Evolutionary conservation across 2,113 vertebrate species (phyloP), one percentile per base, ranked within the genome.

Genomic region (Balaenoptera acutorostrata): DNA sequence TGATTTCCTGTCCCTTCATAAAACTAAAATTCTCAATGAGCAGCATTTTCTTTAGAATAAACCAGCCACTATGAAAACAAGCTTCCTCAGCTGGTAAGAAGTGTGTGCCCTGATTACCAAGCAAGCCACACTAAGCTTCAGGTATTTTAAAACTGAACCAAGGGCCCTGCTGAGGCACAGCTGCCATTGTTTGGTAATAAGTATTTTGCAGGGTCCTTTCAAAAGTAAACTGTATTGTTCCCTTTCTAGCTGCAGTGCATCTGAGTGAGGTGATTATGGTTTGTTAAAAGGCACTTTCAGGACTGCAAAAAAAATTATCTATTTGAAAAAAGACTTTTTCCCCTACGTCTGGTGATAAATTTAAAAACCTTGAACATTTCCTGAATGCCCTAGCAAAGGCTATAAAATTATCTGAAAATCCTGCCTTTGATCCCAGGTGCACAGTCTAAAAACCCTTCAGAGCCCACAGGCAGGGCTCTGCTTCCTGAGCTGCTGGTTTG

Each of bases 391-490:
- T 82, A 84, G 93, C 52, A 96, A 88, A 49, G 90, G 80, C 44
- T 95, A 96, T 92, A 88, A 92, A 93, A 72, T 95, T 55, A 94
- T 96, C 93, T 97, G 93, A 78, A 95, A 96, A 96, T 66, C 75
- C 93, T 97, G 83, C 96, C 81, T 97, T 97, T 97, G 95, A 97
- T 97, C 93, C 69, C 81, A 96, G 97, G 95, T 97, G 66, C 59
- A 5, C 0, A 33, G 83, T 78, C 92, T 95, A 14, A 94, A 95
- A 96, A 71, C n/a, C 39, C 83, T 64, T 92, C 80, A 84, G 96
- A 29, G 81, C 74, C 77, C 64, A 29, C 13, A 82, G 86, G 66
- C 75, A 81, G n/a, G 75, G 29, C 72, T 92, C 69, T 91, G 83
- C 88, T 96, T 97, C 74, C 91, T 75, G 69, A 92, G 59, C 90